phyloP scores from a whole-genome alignment of 2,113 vertebrate genomes.

The Laticauda laticaudata region DNA sequence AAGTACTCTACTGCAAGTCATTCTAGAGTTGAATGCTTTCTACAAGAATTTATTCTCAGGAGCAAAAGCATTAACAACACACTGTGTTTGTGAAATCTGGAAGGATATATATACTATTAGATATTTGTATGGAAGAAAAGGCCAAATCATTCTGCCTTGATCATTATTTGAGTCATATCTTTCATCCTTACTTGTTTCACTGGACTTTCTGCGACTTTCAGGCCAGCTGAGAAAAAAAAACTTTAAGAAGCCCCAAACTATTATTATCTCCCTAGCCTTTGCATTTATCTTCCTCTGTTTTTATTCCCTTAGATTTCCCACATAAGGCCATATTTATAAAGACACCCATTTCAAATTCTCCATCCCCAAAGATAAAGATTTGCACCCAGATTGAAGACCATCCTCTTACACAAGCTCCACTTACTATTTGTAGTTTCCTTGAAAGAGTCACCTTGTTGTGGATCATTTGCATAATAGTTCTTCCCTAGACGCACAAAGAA shows the following conservation, averaged over 20 bases:
- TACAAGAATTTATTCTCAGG: no score
- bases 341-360: background rate
- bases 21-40: no score
- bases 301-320: background rate
- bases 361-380: background rate
- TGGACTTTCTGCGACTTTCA: no score
- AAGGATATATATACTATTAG: no score
- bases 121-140: no score
- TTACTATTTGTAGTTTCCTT: background rate
- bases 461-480: background rate
- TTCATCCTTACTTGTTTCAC: no score
- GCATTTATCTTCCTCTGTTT: background rate
- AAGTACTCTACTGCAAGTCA: no score
- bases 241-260: background rate
- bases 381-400: background rate
- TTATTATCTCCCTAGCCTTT: background rate
- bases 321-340: background rate
- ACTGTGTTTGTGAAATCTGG: no score
- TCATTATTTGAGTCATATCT: no score
- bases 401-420: background rate
- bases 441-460: background rate
- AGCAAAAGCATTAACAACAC: no score
- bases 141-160: no score
- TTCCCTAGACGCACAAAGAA: background rate
- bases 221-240: no score